Base-by-base conservation (phyloP, 2,888 invertebrate species). In the Stenodera caucasica region DNA sequence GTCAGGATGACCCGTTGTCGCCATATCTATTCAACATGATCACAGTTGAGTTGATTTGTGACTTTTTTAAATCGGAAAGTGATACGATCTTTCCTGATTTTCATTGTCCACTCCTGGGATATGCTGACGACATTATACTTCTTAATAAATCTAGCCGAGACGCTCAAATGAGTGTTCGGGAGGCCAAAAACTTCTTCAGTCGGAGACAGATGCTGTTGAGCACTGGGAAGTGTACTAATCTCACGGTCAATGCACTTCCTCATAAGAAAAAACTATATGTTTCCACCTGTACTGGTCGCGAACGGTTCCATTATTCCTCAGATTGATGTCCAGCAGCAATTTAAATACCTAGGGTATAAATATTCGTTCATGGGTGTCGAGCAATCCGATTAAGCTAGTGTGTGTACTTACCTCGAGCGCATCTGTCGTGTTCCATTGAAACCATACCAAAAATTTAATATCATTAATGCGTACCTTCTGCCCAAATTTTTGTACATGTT, bases 1-100 rank as follows among this genome's bases (percentile, higher is more conserved):
- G 77, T 9, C 81, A 81, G 65, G 81, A 80, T 0, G 79, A 80
- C 60, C 79, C 78, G 0, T 63, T 81, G 12, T 77, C 77, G 12
- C 72, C 73, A 0, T 1, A 70, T 0, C 57, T 72, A 0, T 72
- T 75, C 40, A 73, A 72, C 35, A 18, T 73, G 3, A 66, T 75
- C 0, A 51, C 75, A 15, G 74, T 73, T 40, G 72, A 73, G 40
- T 62, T 72, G 0, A 21, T 72, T 0, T 29, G 9, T 7, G 15
- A 50, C 7, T 15, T 56, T 0, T 9, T n/a, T n/a, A n/a, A n/a
- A n/a, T n/a, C n/a, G n/a, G n/a, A n/a, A n/a, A n/a, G n/a, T n/a
- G n/a, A 50, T 9, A 9, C 0, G 26, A 14, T 0, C 2, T n/a
- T 5, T 8, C 1, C 1, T 30, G 30, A 49, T 30, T 4, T n/a